phyloP scores from a whole-genome alignment of 2,888 invertebrate species.

The Mystacides longicornis region DNA sequence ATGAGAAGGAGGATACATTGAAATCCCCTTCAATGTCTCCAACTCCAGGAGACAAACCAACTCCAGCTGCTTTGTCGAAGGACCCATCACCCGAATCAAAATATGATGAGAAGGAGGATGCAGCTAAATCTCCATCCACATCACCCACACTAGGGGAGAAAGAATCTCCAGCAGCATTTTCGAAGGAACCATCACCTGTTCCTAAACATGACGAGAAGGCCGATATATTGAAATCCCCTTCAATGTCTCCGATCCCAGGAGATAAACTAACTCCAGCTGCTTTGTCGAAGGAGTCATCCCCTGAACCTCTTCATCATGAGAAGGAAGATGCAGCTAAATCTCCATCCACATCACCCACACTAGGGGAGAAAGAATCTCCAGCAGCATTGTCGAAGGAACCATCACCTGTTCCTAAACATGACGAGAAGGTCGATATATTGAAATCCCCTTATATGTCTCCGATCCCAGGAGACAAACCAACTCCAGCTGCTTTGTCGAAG shows the following conservation, averaged over 20 bases:
- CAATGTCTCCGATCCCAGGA: not conserved
- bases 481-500: no score
- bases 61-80: no score
- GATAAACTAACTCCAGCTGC: not conserved
- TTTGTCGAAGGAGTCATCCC: not conserved
- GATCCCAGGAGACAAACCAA: not conserved
- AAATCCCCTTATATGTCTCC: not conserved
- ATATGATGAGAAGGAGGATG: not conserved
- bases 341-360: not conserved
- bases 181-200: not conserved
- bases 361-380: not conserved
- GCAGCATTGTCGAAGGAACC: not conserved
- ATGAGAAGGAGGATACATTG: not conserved
- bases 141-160: not conserved
- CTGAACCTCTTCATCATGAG: not conserved
- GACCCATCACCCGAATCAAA: not conserved
- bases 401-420: not conserved
- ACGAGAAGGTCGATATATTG: not conserved
- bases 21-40: not conserved
- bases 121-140: not conserved
- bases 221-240: not conserved
- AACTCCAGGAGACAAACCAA: not conserved
- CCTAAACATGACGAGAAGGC: not conserved
- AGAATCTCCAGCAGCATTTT: not conserved
- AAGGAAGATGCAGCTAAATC: not conserved